phyloP scores from a whole-genome alignment of 2,113 vertebrate species.

The Irena cyanogastra region DNA sequence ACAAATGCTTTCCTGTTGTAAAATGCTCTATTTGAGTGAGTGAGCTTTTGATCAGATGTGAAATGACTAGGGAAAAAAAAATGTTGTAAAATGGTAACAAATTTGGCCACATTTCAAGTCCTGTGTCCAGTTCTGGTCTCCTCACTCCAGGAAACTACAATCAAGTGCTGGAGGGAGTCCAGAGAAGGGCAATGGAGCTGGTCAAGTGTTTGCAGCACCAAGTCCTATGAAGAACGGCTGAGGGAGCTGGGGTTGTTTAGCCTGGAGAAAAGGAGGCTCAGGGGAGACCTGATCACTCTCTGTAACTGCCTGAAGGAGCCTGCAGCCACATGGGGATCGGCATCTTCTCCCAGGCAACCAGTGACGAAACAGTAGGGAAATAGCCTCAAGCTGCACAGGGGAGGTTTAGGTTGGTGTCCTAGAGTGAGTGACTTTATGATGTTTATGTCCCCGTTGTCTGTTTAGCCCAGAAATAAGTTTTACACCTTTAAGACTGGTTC shows the following conservation, averaged over 20 bases:
- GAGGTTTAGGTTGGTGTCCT: background rate
- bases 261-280: background rate
- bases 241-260: background rate
- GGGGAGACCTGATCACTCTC: background rate
- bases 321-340: rapidly evolving
- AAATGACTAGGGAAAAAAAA: background rate
- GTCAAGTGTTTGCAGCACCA: background rate
- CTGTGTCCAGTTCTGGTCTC: background rate
- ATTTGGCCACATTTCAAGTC: background rate
- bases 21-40: background rate
- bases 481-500: background rate
- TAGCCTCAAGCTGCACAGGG: background rate
- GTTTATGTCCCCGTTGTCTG: background rate
- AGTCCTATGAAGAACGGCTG: background rate
- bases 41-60: background rate
- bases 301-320: background rate
- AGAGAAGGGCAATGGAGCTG: rapidly evolving
- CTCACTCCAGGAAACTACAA: background rate
- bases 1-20: background rate
- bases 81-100: background rate
- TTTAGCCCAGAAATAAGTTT: background rate
- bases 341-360: background rate
- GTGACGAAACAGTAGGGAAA: background rate
- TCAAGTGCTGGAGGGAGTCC: background rate
- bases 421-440: background rate